Conservation (phyloP, 2,113 vertebrate species). For the Chlorocebus sabaeus region DNA sequence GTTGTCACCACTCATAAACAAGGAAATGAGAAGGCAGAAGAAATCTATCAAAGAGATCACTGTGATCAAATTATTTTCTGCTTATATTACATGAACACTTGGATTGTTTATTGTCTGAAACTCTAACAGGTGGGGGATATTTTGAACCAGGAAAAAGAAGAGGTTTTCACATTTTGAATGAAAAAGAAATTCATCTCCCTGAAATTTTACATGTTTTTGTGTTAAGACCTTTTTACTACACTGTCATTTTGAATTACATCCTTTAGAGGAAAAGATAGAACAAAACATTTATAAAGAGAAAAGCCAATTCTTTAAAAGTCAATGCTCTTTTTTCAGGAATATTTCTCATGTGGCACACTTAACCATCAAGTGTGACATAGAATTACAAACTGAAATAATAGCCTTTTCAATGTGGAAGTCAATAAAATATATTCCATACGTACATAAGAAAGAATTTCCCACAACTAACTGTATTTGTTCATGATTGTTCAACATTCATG, state of each 20-base stretch:
- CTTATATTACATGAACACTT: neutral
- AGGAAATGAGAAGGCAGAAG: neutral
- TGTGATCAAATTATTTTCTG: neutral
- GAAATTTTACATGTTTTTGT: neutral
- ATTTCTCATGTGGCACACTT: neutral
- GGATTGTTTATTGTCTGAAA: neutral
- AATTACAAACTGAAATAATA: slow-evolving; percentile 9
- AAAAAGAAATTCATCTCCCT: slow-evolving; percentile 55
- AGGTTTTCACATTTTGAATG: slow-evolving; percentile 8
- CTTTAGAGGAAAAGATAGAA: slow-evolving; percentile 39
- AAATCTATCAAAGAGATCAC: neutral
- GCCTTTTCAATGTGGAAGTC: slow-evolving; percentile 31
- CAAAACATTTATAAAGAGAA: slow-evolving; percentile 44
- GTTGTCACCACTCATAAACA: neutral
- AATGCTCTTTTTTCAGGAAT: neutral
- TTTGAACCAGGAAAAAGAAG: slow-evolving; percentile 29
- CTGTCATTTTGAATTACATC: slow-evolving; percentile 46
- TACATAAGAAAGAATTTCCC: neutral
- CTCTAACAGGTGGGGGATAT: neutral
- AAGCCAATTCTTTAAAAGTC: neutral
- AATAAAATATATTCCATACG: neutral
- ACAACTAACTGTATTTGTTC: neutral
- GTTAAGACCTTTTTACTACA: neutral
- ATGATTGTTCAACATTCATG: neutral
- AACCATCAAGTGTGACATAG: slow-evolving; percentile 3